Evolutionary conservation across 2,888 invertebrate genomes (phyloP), one percentile per base, ranked within the genome.

Genomic region (Eupithecia centaureata): DNA sequence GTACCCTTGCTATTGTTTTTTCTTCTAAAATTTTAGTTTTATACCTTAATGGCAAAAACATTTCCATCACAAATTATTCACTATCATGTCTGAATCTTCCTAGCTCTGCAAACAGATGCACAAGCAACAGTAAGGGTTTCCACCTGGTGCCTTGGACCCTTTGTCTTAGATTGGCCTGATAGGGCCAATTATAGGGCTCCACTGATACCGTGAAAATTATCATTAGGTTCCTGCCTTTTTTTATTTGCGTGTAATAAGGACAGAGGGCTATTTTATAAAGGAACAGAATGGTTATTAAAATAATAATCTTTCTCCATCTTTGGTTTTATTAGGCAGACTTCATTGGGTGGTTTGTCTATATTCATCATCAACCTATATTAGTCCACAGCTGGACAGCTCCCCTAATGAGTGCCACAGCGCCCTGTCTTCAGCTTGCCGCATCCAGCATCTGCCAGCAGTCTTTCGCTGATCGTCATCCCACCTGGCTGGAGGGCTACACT

Each of bases 101-200:
- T 54, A 72, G 25, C 22, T 0, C 78, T 65, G 0, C 13, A 15
- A 73, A 72, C 82, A 82, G 80, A 81, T 81, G 82, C 27, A 32
- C 61, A 68, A 67, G 73, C 67, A 70, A 73, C 77, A 73, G 76
- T 81, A 80, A 28, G 71, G 71, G 77, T 67, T 57, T 73, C 65
- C 76, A 76, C 73, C 76, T 73, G 76, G 76, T 61, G 52, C 52
- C 54, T 13, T 42, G 32, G 73, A 77, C 84, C 86, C 81, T 82
- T 85, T 86, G 88, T 89, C 89, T 91, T 88, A 89, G 84, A 89
- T 86, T 79, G 74, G 76, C 73, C 75, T 74, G 87, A 86, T 84
- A 87, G 75, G 61, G 67, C 68, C 80, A 81, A 87, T 87, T 87
- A 86, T 65, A 81, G 79, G 84, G 79, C 51, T 57, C 38, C 35